Percentiles rank a stretch among this genome's conserved stretches.
phyloP scores from a whole-genome alignment of 2,888 invertebrate species.

The Timema cristinae region DNA sequence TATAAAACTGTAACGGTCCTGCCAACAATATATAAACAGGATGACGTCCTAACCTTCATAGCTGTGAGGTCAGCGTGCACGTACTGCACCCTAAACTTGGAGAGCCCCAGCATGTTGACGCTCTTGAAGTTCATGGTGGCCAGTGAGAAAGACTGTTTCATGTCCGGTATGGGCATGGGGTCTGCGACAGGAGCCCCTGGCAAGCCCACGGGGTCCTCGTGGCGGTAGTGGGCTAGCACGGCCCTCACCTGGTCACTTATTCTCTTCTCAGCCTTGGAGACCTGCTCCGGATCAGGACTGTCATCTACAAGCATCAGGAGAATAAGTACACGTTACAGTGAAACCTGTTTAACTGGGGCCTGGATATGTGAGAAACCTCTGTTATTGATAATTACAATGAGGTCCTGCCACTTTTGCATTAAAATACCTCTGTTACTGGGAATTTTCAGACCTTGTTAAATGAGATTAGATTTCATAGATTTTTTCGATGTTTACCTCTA shows the following conservation, averaged over 20 bases:
- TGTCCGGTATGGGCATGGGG: slow-evolving; percentile 73
- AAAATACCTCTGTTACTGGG: too few relatives aligned
- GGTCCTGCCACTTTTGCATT: too few relatives aligned
- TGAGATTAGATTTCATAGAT: too few relatives aligned
- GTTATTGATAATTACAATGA: too few relatives aligned
- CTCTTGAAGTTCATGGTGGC: slow-evolving; percentile 67
- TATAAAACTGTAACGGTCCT: too few relatives aligned
- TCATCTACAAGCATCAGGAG: too few relatives aligned
- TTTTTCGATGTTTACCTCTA: too few relatives aligned
- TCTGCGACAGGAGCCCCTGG: slow-evolving; percentile 76
- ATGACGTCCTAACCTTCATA: slow-evolving; percentile 57
- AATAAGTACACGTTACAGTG: too few relatives aligned
- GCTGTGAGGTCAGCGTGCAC: slow-evolving; percentile 67
- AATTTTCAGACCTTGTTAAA: too few relatives aligned
- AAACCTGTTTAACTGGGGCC: too few relatives aligned
- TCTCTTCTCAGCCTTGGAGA: slow-evolving; percentile 46
- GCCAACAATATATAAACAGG: too few relatives aligned
- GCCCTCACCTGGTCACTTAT: slow-evolving; percentile 66
- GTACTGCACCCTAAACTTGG: slow-evolving; percentile 70
- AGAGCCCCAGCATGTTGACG: slow-evolving; percentile 68
- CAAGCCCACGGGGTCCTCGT: slow-evolving; percentile 74
- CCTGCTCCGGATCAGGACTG: neutral
- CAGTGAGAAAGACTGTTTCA: slow-evolving; percentile 66
- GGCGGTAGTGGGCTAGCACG: slow-evolving; percentile 73
- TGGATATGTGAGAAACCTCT: too few relatives aligned